Evolutionary conservation across 30 jellyfish, hydroid and myxozoan genomes (phyloP).

Genomic region (Pseudorhiza aurosa): DNA sequence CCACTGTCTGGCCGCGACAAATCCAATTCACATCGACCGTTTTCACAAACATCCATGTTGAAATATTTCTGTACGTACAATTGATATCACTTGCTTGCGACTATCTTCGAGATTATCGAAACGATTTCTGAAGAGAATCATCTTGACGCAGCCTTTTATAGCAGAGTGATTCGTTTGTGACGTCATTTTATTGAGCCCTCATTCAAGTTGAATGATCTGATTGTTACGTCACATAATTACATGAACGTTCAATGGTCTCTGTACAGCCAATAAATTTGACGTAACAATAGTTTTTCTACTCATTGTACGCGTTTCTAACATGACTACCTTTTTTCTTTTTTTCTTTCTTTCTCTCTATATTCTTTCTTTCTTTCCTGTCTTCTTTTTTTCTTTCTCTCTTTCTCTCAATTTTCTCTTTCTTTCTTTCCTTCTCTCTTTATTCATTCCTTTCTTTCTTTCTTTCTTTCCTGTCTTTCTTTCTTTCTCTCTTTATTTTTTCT

Average conservation of each 20-base stretch:
- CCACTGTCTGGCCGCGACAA: background rate
- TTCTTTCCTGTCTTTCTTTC: no score
- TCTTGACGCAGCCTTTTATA: background rate
- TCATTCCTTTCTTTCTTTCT: background rate
- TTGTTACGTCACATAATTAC: background rate
- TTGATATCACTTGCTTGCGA: no score
- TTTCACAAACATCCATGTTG: background rate
- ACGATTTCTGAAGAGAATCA: background rate
- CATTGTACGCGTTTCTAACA: no score
- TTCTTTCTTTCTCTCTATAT: background rate
- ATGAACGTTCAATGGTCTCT: no score
- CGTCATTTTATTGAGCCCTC: background rate
- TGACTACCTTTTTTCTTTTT: background rate
- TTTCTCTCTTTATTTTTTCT: background rate
- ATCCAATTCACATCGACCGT: background rate
- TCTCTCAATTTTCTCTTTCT: background rate
- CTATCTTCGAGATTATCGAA: background rate
- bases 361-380: background rate
- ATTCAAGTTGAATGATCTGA: background rate
- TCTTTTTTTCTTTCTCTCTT: background rate
- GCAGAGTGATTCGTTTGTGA: background rate
- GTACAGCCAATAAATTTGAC: background rate
- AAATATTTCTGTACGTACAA: background rate
- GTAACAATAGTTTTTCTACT: background rate
- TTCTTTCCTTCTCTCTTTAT: background rate